These are phyloP conservation scores for Lanius collurio DNA, from an alignment of 2,113 vertebrate genomes.

Conservation along the genomic window DNA sequence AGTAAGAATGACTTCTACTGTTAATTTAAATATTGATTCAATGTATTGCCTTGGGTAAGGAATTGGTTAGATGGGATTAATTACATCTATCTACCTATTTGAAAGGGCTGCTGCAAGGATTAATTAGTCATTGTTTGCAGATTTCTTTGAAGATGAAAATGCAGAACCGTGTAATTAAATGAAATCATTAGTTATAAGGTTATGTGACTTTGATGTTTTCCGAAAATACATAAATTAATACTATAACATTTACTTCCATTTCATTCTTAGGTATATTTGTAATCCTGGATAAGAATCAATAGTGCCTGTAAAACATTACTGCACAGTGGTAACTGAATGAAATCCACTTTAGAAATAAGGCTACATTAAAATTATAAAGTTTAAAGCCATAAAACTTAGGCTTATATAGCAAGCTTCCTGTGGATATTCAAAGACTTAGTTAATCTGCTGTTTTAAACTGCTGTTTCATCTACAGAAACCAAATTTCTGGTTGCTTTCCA, in stretches of 20 bases:
- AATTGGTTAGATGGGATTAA: not conserved
- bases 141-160: slow-evolving; percentile 13
- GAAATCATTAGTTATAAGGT: not conserved
- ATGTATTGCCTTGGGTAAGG: not conserved
- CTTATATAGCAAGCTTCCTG: not conserved
- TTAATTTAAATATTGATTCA: not conserved
- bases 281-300: not conserved
- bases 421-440: not conserved
- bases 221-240: not conserved
- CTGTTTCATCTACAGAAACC: not conserved
- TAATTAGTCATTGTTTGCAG: slow-evolving; percentile 19
- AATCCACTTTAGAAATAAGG: not conserved
- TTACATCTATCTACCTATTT: slow-evolving; percentile 18
- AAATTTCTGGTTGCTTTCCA: not conserved
- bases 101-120: not conserved
- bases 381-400: not conserved
- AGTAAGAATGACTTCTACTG: not conserved
- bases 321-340: not conserved
- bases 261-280: not conserved
- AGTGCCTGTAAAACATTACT: not conserved
- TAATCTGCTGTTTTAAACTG: not conserved
- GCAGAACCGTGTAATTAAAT: not conserved
- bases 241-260: not conserved
- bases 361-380: not conserved
- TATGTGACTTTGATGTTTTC: slow-evolving; percentile 6